Percentiles rank a stretch among this genome's conserved stretches.
phyloP scores from a whole-genome alignment of 2,113 vertebrate genomes.

The Rattus rattus region DNA sequence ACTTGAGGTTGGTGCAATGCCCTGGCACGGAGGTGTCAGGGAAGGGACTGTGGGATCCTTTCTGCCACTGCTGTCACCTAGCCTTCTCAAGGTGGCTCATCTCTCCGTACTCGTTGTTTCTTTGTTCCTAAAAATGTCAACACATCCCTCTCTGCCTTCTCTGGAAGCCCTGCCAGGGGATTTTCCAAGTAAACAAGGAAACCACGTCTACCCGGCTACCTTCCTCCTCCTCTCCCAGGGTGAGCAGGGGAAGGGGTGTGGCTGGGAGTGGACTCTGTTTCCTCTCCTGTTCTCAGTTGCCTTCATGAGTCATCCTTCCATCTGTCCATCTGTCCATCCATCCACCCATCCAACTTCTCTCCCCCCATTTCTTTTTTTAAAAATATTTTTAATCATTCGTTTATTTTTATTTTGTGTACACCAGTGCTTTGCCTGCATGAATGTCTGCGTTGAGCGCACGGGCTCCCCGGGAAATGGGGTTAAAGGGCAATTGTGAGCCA shows the following conservation, averaged over 20 bases:
- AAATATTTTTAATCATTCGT: background rate
- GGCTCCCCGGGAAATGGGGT: background rate
- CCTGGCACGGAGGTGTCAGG: background rate
- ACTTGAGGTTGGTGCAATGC: background rate
- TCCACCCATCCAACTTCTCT: background rate
- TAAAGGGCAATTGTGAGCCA: background rate
- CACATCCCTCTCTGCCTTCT: background rate
- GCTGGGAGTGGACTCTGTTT: background rate
- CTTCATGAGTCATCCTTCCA: background rate
- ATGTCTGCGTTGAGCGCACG: background rate
- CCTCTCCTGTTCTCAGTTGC: background rate
- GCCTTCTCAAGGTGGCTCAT: background rate
- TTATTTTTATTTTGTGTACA: background rate
- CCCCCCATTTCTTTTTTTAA: too few species aligned
- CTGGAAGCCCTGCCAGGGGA: background rate
- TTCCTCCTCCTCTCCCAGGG: background rate
- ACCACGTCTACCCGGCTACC: background rate
- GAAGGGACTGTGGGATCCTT: background rate
- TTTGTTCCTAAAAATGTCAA: background rate
- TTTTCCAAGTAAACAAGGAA: conserved; percentile 36
- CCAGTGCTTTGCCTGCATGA: background rate
- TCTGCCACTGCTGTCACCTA: background rate
- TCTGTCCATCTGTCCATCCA: background rate
- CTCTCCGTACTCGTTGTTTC: accelerated
- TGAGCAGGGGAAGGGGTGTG: too few species aligned